These are phyloP conservation scores for Aplodontia rufa DNA, from an alignment of 2,113 vertebrate genomes.

Conservation along the genomic window DNA sequence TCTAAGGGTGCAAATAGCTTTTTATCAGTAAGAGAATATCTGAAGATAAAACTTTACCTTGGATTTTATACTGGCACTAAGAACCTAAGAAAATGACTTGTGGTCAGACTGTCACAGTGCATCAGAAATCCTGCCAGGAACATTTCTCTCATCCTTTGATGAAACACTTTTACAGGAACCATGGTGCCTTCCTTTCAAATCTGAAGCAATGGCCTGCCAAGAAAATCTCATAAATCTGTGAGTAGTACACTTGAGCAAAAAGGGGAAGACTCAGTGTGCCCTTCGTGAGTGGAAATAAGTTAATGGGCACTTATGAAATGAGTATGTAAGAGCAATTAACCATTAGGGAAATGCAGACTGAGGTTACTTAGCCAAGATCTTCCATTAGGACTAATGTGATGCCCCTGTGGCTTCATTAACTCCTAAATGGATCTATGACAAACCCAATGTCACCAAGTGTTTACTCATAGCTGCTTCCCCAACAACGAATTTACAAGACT, in stretches of 20 bases:
- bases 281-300: constrained; percentile 3
- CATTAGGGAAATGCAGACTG: background rate
- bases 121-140: background rate
- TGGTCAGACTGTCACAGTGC: background rate
- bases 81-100: background rate
- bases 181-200: constrained; percentile 9
- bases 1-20: background rate
- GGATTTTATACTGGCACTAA: background rate
- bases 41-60: background rate
- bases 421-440: background rate
- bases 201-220: constrained; percentile 11
- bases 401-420: background rate
- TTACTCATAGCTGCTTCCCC: background rate
- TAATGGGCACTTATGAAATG: background rate
- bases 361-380: constrained; percentile 6
- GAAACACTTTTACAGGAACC: background rate
- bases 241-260: background rate
- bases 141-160: background rate
- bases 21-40: background rate
- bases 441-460: background rate
- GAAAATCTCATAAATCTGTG: constrained; percentile 10
- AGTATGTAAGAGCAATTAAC: background rate
- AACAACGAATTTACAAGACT: background rate
- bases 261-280: background rate
- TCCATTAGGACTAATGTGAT: background rate